phyloP scores from a whole-genome alignment of 2,797 vertebrate genomes.

The Amazona ochrocephala region DNA sequence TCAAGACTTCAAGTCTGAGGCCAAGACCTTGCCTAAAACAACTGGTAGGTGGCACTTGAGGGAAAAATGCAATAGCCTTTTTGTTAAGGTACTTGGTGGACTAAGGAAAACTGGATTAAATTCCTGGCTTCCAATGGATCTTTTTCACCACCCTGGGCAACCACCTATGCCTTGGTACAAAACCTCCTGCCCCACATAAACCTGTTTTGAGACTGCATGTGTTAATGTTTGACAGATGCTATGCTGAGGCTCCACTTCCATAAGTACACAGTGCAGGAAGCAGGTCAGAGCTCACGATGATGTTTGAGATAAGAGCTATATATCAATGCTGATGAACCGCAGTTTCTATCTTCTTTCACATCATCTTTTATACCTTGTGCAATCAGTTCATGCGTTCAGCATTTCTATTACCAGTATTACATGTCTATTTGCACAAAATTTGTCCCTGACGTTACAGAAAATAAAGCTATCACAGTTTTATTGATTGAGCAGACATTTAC shows the following conservation, averaged over 20 bases:
- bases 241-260: neutral
- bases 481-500: neutral
- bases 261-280: neutral
- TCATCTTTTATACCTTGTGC: neutral
- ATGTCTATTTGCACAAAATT: conserved; percentile 4
- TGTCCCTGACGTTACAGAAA: neutral
- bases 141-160: neutral
- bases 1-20: neutral
- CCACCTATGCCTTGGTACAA: neutral
- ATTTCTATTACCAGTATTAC: neutral
- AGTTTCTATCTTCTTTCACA: neutral
- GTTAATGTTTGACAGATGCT: neutral
- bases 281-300: neutral
- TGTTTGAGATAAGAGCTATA: neutral
- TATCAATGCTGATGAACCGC: fast-evolving
- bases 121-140: neutral
- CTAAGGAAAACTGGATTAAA: neutral
- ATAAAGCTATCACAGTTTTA: neutral
- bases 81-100: neutral
- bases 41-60: neutral
- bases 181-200: neutral
- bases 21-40: neutral
- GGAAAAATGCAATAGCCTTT: neutral
- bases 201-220: neutral
- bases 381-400: neutral